Conservation (phyloP, 2,797 vertebrate genomes). For the Channallabes apus region DNA sequence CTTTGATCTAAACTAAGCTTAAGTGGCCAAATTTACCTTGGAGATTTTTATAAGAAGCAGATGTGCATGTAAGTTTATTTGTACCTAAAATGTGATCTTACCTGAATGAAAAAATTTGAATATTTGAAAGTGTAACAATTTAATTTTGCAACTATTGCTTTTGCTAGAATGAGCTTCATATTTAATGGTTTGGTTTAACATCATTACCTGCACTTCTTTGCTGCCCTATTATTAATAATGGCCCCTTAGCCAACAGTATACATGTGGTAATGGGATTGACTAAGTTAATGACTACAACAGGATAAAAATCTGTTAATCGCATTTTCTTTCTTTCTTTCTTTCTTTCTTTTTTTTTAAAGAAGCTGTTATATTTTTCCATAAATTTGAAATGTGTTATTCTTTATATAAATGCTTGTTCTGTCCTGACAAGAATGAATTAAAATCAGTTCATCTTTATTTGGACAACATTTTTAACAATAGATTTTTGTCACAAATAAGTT, state of each 20-base stretch:
- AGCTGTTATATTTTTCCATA: no score
- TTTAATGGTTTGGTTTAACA: background rate
- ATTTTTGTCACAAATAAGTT: background rate
- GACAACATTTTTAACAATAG: background rate
- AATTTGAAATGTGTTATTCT: background rate
- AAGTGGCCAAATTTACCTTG: background rate
- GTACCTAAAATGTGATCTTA: background rate
- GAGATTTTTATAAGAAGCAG: background rate
- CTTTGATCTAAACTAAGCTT: constrained; percentile 6
- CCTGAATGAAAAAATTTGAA: background rate
- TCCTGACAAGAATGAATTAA: background rate
- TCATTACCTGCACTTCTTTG: background rate
- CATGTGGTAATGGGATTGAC: background rate
- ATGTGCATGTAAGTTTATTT: background rate
- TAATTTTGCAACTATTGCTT: background rate
- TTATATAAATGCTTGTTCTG: background rate
- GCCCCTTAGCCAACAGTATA: background rate
- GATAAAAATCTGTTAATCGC: constrained; percentile 1
- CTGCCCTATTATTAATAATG: background rate
- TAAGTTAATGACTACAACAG: background rate
- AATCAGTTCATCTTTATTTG: background rate
- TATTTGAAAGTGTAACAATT: background rate
- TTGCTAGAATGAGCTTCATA: background rate
- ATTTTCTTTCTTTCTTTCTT: background rate
- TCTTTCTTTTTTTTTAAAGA: no score